Evolutionary conservation across 2,113 vertebrate species (phyloP).

Genomic region (Thamnophis sirtalis): DNA sequence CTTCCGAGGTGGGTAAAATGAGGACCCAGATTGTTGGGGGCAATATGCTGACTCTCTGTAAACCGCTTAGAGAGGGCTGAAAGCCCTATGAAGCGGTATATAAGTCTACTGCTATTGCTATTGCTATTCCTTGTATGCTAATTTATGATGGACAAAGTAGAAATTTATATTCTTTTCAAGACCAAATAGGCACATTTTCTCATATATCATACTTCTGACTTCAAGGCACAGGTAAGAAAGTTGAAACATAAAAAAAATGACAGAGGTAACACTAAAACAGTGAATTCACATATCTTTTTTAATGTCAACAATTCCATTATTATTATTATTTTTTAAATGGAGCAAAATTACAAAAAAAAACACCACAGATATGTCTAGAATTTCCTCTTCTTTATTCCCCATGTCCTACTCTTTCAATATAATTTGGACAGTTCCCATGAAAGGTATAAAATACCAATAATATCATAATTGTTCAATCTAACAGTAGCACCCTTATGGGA

Average conservation of each 20-base stretch:
- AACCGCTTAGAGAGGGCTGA: too few species aligned
- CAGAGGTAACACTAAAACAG: background rate
- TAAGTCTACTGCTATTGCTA: too few species aligned
- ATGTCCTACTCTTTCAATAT: background rate
- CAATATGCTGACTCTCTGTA: too few species aligned
- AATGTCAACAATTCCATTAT: background rate
- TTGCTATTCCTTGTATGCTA: background rate
- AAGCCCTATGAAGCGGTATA: too few species aligned
- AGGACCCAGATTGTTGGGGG: too few species aligned
- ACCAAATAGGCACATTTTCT: background rate
- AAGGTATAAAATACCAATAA: constrained; percentile 2
- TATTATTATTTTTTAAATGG: background rate
- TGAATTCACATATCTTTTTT: background rate
- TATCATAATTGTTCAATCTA: constrained; percentile 32
- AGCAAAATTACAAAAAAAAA: background rate
- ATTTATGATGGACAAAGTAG: background rate
- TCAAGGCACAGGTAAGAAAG: background rate
- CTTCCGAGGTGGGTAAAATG: too few species aligned
- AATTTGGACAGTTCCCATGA: background rate
- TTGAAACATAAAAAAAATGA: background rate
- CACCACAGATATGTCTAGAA: too few species aligned
- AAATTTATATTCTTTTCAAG: background rate
- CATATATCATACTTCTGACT: background rate
- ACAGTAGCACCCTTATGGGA: constrained; percentile 2
- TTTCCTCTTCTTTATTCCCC: background rate